Evolutionary conservation across 2,797 vertebrate genomes (phyloP).

Genomic region (Euthynnus affinis): DNA sequence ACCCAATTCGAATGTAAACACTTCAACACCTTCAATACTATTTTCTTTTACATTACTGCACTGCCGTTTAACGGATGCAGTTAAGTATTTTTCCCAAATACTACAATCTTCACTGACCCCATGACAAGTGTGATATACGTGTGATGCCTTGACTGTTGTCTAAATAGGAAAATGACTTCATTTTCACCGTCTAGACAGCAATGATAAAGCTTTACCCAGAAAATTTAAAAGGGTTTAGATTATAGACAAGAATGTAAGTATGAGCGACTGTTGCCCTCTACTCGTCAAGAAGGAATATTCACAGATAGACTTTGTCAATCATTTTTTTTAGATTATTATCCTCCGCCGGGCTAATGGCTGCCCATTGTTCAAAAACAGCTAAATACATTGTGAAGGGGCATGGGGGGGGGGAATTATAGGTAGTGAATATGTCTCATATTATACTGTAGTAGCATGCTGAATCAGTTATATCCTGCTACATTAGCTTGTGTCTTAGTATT

Average conservation of each 20-base stretch:
- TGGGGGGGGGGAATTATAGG: slow-evolving; percentile 72
- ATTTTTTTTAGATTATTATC: slow-evolving; percentile 55
- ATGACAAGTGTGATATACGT: slow-evolving; percentile 52
- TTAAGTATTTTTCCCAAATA: slow-evolving; percentile 35
- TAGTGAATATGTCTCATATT: slow-evolving; percentile 83
- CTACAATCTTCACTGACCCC: slow-evolving; percentile 42
- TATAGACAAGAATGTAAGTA: slow-evolving; percentile 51
- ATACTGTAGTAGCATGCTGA: slow-evolving; percentile 86
- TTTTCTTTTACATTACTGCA: slow-evolving; percentile 21
- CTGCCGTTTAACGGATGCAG: slow-evolving; percentile 47
- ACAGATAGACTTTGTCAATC: slow-evolving; percentile 71
- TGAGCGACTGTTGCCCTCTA: slow-evolving; percentile 37
- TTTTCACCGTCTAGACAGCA: slow-evolving; percentile 52
- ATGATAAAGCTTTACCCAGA: slow-evolving; percentile 63
- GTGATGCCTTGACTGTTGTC: slow-evolving; percentile 43
- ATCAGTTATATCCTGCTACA: slow-evolving; percentile 84
- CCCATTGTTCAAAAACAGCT: slow-evolving; percentile 78
- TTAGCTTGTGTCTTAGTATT: slow-evolving; percentile 82
- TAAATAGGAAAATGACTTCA: slow-evolving; percentile 35
- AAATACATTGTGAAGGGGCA: slow-evolving; percentile 80
- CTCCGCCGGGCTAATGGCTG: slow-evolving; percentile 60
- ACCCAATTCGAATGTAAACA: slow-evolving; percentile 67
- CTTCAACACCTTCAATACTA: slow-evolving; percentile 51
- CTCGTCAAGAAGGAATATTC: slow-evolving; percentile 64
- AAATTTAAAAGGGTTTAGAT: slow-evolving; percentile 57